Base-by-base conservation (phyloP, 2,113 vertebrate genomes). In the Peromyscus leucopus region DNA sequence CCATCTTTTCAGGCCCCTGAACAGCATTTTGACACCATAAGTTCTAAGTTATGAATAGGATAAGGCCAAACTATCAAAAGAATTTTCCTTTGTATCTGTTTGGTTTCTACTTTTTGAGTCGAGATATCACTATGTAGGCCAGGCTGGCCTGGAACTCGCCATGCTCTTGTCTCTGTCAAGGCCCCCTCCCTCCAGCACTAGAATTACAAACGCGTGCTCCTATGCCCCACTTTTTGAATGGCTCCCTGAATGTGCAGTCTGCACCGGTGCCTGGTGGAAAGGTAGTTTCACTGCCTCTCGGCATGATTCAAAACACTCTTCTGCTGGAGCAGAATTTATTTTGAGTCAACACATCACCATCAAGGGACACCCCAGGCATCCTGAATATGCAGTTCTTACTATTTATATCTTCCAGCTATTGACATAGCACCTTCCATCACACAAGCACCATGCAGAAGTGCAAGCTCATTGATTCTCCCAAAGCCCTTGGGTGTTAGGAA, bases 391-490 rank as follows among this genome's bases (percentile, higher is more conserved):
- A 4, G 71, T 59, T 84, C 48, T 11, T 36, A 39, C 82, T 94
- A 59, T 84, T 88, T 59, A 36, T 94, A 51, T 90, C 88, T 59
- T 76, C 76, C 57, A 92, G 59, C 31, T 57, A 33, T 67, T 90
- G 93, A 61, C 74, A 46, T 28, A 71, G 88, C 79, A 85, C 92
- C 89, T 94, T 87, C 61, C 22, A 57, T 79, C 83, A 42, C 26
- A 5, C 8, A 21, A 21, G 36, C 22, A 3, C 57, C 22, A 0
- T 33, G 51, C 48, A n/a, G 55, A 91, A 96, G 94, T 16, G 22
- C 19, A 90, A 87, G 75, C 36, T 90, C 79, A 69, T 74, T 91
- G 67, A 39, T 83, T 51, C 67, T 88, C 75, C 65, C n/a, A 15
- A 2, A 12, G 16, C 42, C 69, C 57, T 22, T 4, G 16, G 22